These are phyloP conservation scores for Gorsachius magnificus DNA, from an alignment of 2,797 vertebrate genomes.

Conservation along the genomic window DNA sequence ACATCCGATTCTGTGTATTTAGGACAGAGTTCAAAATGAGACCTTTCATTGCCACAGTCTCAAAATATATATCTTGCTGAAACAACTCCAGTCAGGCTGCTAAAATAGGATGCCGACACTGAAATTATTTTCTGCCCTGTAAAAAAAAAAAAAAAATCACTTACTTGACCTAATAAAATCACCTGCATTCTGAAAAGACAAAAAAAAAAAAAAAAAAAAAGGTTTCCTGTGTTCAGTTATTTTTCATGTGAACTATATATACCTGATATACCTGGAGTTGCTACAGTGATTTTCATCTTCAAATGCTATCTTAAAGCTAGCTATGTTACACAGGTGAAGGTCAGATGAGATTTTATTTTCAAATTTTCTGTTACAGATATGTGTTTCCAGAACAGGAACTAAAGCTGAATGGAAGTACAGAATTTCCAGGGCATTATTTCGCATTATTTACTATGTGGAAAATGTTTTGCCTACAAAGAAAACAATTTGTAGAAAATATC, in stretches of 20 bases:
- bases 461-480: background rate
- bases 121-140: constrained; percentile 17
- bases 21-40: constrained; percentile 21
- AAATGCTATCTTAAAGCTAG: background rate
- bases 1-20: constrained; percentile 8
- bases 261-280: background rate
- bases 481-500: background rate
- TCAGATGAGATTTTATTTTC: constrained; percentile 11
- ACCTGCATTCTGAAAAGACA: background rate
- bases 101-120: constrained; percentile 35
- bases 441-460: background rate
- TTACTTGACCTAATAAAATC: constrained; percentile 24
- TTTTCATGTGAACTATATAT: constrained; percentile 47
- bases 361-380: background rate
- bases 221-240: background rate
- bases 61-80: constrained; percentile 25
- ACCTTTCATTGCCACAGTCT: constrained; percentile 12
- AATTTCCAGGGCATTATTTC: background rate
- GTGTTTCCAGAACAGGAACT: background rate
- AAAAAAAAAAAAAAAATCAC: background rate
- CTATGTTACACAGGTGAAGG: background rate
- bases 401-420: background rate
- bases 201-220: background rate
- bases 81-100: background rate
- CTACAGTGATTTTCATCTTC: constrained; percentile 36